phyloP scores from a whole-genome alignment of 2,113 vertebrate genomes.

The Chamaetylas fuelleborni region DNA sequence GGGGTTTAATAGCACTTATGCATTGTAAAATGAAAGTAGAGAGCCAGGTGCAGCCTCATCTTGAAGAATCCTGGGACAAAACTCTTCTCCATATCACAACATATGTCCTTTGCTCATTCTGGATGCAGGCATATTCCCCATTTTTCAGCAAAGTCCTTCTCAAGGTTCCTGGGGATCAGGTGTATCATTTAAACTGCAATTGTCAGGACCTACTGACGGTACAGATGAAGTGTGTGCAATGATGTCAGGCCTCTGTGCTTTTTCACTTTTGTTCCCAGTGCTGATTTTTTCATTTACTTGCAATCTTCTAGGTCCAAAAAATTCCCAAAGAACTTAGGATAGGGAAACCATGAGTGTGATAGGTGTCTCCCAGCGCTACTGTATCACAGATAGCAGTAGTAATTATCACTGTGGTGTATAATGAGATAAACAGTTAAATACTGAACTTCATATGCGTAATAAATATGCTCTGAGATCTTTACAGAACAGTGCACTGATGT shows the following conservation, averaged over 20 bases:
- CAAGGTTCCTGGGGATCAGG: not conserved
- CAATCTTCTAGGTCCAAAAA: not conserved
- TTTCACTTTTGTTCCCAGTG: not conserved
- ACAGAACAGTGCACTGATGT: not conserved
- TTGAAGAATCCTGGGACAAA: not conserved
- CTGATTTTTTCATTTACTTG: not conserved
- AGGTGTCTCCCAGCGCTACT: not conserved
- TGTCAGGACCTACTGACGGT: not conserved
- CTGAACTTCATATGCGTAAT: not conserved
- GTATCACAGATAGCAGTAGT: not conserved
- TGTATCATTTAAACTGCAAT: not conserved
- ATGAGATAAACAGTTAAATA: not conserved
- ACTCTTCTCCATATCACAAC: not conserved
- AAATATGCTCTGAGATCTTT: not conserved
- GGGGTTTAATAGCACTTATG: not conserved
- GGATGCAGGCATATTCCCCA: not conserved
- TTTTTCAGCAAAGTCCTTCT: not conserved
- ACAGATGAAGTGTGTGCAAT: not conserved
- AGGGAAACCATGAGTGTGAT: not conserved
- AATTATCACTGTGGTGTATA: not conserved
- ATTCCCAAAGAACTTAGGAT: not conserved
- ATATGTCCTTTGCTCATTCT: not conserved
- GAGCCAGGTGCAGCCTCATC: not conserved
- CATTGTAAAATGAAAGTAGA: not conserved
- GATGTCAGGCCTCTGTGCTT: not conserved